phyloP scores from a whole-genome alignment of 2,888 invertebrate species.

The Xanthia togata region DNA sequence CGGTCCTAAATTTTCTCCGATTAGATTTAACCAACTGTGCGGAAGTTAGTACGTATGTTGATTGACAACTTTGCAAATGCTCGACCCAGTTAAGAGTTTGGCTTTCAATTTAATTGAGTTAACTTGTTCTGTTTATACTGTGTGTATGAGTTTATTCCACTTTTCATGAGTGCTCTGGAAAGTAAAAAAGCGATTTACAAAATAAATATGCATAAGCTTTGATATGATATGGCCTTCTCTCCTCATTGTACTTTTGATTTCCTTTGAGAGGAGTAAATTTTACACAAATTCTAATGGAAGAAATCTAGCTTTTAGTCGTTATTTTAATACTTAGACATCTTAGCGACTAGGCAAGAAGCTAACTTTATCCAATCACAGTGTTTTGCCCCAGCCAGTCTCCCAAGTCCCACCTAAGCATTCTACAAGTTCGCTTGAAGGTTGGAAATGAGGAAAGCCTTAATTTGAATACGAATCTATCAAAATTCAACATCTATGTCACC shows the following conservation, averaged over 20 bases:
- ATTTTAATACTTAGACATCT: too few species aligned
- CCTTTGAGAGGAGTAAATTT: too few species aligned
- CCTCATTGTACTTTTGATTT: too few species aligned
- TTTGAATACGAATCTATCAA: conserved; percentile 2
- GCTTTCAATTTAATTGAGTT: conserved; percentile 28
- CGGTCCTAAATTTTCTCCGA: conserved; percentile 47
- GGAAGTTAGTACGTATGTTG: conserved; percentile 26
- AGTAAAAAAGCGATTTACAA: too few species aligned
- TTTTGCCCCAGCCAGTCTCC: not conserved
- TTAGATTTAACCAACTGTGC: conserved; percentile 50
- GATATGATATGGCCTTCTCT: too few species aligned
- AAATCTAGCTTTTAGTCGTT: too few species aligned
- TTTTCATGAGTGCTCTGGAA: too few species aligned
- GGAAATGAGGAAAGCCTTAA: too few species aligned
- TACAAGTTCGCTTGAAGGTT: not conserved
- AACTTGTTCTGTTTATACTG: conserved; percentile 2
- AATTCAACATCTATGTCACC: not conserved
- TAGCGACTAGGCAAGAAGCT: not conserved
- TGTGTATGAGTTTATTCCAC: conserved; percentile 17
- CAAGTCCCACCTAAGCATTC: not conserved
- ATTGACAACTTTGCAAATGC: conserved; percentile 38
- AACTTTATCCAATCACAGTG: not conserved
- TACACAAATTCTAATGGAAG: too few species aligned
- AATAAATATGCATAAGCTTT: too few species aligned
- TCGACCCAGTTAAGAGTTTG: conserved; percentile 31